Conservation (phyloP, 2,888 invertebrate genomes). For the Parapristionchus giblindavisi region DNA sequence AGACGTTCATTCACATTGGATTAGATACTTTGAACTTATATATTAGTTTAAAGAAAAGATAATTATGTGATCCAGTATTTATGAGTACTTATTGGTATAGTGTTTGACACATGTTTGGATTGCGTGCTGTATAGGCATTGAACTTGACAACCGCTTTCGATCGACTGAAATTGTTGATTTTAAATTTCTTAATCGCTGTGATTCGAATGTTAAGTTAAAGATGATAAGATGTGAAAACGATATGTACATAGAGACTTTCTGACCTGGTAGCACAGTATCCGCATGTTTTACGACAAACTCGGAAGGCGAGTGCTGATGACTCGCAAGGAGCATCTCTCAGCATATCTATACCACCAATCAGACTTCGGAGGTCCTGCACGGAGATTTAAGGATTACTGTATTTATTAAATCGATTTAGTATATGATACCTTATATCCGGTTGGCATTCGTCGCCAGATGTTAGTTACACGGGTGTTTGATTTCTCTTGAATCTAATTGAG, state of each 20-base stretch:
- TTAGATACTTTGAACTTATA: too few relatives aligned
- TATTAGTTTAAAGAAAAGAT: too few relatives aligned
- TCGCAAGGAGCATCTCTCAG: slow-evolving; percentile 53
- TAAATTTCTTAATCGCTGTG: background rate
- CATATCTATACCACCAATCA: slow-evolving; percentile 43
- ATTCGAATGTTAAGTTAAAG: too few relatives aligned
- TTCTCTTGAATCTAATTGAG: background rate
- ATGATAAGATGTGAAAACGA: background rate
- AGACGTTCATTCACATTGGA: too few relatives aligned
- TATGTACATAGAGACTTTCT: too few relatives aligned
- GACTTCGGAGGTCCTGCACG: slow-evolving; percentile 23
- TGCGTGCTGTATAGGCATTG: slow-evolving; percentile 26
- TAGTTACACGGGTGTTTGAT: slow-evolving; percentile 3
- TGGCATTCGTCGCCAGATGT: slow-evolving; percentile 27
- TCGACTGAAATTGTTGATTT: slow-evolving; percentile 14
- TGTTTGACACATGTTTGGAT: slow-evolving; percentile 30
- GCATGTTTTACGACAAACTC: slow-evolving; percentile 61
- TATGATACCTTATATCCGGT: slow-evolving; percentile 23
- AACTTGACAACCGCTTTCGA: slow-evolving; percentile 33
- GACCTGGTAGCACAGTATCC: slow-evolving; percentile 54
- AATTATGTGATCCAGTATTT: too few relatives aligned
- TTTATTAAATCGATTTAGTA: background rate
- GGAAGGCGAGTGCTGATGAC: slow-evolving; percentile 60
- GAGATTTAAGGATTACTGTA: slow-evolving; percentile 8
- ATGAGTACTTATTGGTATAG: slow-evolving; percentile 30